Evolutionary conservation across 2,113 vertebrate species (phyloP), one percentile per base, ranked within the genome.

Genomic region (Nanger granti): DNA sequence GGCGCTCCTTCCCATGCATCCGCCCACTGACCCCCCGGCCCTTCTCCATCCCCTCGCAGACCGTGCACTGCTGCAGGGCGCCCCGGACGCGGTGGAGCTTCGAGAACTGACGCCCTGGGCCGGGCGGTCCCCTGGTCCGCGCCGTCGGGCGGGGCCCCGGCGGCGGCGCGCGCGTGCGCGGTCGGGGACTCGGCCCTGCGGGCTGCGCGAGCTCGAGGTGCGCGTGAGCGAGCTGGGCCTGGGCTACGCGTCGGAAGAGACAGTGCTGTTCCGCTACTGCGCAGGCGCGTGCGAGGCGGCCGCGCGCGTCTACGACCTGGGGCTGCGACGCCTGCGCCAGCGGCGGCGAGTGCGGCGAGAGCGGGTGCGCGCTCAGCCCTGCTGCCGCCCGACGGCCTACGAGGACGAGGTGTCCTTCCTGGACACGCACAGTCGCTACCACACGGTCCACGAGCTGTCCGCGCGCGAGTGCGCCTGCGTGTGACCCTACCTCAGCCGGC

Each of bases 191-290:
- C 99, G 99, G 93, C 99, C 99, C 9, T 99, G 99, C 24, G 98
- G 98, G 94, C 98, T 98, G 57, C 99, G 99, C 60, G 98, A 99
- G 98, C 98, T 99, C 47, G 98, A 99, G 96, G 99, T 99, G 97
- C 99, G 99, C 6, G 99, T 99, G 96, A 99, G 99, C 37, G 99
- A 99, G 95, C 99, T 99, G 97, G 99, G 99, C 62, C 98, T 99
- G 62, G 99, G 99, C 95, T 99, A 99, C 34, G 94, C 99, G 28
- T 99, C 99, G 1, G 99, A 99, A 5, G 99, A 99, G 99, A 99
- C 99, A 0, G 98, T 99, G 64, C 96, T 99, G 59, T 99, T 99
- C 98, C 99, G 99, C 89, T 99, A 99, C 99, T 99, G 99, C 99
- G 99, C 99, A 31, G 99, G 99, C 55, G 99, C 99, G 2, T 99